Evolutionary conservation across 1,140 invertebrate genomes (phyloP).

Genomic region (Neodiprion fabricii): DNA sequence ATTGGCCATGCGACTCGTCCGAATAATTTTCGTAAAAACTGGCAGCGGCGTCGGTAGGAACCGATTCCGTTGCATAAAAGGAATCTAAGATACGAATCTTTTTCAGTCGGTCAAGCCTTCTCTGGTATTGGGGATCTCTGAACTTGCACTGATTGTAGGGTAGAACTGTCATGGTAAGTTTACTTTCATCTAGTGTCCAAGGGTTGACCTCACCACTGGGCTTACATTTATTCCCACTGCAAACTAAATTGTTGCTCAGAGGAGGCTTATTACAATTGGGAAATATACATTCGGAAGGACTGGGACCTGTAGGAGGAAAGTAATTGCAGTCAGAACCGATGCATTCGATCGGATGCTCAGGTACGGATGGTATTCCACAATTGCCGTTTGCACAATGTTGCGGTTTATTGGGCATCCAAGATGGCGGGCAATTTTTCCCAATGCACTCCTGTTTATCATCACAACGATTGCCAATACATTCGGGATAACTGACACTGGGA

Average conservation of each 20-base stretch:
- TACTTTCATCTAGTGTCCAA: background rate
- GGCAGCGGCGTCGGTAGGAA: background rate
- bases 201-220: background rate
- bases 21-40: background rate
- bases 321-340: background rate
- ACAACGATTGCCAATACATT: background rate
- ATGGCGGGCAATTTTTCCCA: constrained; percentile 4
- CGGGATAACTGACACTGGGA: background rate
- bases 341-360: background rate
- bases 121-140: constrained; percentile 21
- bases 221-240: constrained; percentile 12
- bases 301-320: background rate
- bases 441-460: background rate
- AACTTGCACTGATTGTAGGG: constrained; percentile 19
- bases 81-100: constrained; percentile 14
- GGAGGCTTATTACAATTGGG: background rate
- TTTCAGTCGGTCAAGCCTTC: constrained; percentile 19
- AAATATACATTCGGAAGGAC: background rate
- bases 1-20: background rate
- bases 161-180: background rate
- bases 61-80: background rate
- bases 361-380: background rate
- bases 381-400: constrained; percentile 1
- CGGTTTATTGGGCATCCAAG: too few species aligned
- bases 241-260: background rate